phyloP scores from a whole-genome alignment of 2,888 invertebrate genomes.

The Saturnia japonica region DNA sequence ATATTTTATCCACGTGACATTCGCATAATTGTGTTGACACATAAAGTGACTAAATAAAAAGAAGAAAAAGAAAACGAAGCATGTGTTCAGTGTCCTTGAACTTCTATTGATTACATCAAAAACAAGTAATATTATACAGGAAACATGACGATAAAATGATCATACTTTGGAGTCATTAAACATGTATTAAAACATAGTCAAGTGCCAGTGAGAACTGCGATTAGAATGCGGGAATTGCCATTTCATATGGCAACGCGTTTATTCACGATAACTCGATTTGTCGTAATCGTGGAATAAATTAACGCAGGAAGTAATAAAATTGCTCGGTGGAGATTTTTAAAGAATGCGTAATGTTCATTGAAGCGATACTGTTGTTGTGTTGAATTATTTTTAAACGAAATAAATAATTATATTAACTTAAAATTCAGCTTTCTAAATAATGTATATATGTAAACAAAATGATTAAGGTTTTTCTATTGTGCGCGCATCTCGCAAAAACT shows the following conservation, averaged over 20 bases:
- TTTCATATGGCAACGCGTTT: constrained; percentile 1
- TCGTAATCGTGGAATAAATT: constrained; percentile 10
- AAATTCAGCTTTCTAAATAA: background rate
- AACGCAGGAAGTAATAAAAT: constrained; percentile 9
- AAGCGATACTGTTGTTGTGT: background rate
- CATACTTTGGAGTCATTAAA: background rate
- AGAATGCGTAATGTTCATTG: constrained; percentile 3
- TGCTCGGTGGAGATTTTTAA: constrained; percentile 4
- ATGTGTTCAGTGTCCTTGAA: background rate
- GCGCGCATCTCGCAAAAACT: too few relatives aligned
- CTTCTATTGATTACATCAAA: background rate
- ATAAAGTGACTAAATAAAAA: too few relatives aligned
- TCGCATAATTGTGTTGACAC: too few relatives aligned
- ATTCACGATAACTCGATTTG: constrained; percentile 9
- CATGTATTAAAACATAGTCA: background rate
- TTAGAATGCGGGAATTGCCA: constrained; percentile 11
- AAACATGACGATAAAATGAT: background rate
- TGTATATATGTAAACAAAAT: too few relatives aligned
- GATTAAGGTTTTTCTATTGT: too few relatives aligned
- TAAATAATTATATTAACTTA: background rate
- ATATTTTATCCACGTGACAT: too few relatives aligned
- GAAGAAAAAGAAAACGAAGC: too few relatives aligned
- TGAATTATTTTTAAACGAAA: background rate
- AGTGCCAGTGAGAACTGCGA: background rate
- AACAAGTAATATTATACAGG: background rate